A percentile compares a stretch with the other conserved stretches of the same genome.
Evolutionary conservation across 2,113 vertebrate genomes (phyloP).

Genomic region (Sinosuthora webbiana): DNA sequence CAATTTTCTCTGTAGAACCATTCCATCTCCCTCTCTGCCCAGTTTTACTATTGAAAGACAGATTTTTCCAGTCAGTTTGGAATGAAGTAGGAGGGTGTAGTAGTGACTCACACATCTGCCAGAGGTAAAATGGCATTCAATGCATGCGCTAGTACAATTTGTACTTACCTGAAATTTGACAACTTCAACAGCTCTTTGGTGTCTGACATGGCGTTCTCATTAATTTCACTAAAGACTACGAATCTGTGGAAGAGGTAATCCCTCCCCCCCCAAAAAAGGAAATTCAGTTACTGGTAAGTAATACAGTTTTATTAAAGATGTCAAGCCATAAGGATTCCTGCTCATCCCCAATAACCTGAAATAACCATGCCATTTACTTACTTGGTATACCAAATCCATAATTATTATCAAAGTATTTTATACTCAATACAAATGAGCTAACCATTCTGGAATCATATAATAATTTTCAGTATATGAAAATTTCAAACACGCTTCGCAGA

Average conservation of each 20-base stretch:
- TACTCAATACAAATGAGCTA: neutral
- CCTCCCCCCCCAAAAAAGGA: neutral
- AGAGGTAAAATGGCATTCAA: slow-evolving; percentile 72
- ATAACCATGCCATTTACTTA: neutral
- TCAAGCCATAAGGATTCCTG: neutral
- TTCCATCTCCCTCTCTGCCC: slow-evolving; percentile 1
- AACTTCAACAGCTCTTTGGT: slow-evolving; percentile 54
- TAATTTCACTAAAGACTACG: slow-evolving; percentile 32
- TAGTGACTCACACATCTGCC: slow-evolving; percentile 58
- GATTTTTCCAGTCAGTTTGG: slow-evolving; percentile 33
- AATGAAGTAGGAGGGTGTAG: slow-evolving; percentile 59
- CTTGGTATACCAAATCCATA: neutral
- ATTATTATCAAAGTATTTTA: neutral
- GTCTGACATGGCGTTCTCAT: slow-evolving; percentile 27
- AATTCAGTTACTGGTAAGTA: slow-evolving; percentile 71
- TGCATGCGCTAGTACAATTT: slow-evolving; percentile 76
- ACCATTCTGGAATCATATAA: neutral
- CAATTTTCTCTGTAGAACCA: slow-evolving; percentile 7
- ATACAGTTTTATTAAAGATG: slow-evolving; percentile 17
- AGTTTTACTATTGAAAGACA: slow-evolving; percentile 33
- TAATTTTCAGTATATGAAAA: neutral
- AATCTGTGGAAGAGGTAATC: slow-evolving; percentile 55
- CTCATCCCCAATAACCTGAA: neutral
- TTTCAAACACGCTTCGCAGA: neutral
- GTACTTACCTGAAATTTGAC: slow-evolving; percentile 69